These are phyloP conservation scores for Cercopithecus mona DNA, from an alignment of 2,113 vertebrate species.

Conservation along the genomic window DNA sequence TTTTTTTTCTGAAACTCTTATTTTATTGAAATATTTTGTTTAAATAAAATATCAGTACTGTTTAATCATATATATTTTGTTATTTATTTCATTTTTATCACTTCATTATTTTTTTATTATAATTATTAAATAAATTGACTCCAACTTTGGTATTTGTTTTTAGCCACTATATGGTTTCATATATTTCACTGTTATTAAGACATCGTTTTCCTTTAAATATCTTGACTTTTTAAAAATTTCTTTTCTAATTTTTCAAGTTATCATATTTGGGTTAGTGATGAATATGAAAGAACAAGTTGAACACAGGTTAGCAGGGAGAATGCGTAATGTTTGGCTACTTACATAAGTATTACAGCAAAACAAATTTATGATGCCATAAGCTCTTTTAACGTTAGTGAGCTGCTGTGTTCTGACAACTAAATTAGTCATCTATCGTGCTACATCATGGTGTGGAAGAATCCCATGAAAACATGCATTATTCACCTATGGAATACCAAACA, in stretches of 20 bases:
- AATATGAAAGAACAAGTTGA: constrained; percentile 45
- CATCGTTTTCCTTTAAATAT: not conserved
- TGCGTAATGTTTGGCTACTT: constrained; percentile 59
- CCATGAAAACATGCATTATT: not conserved
- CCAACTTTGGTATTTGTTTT: not conserved
- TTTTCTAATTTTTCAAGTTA: constrained; percentile 35
- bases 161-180: not conserved
- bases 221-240: not conserved
- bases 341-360: constrained; percentile 65
- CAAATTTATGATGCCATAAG: constrained; percentile 54
- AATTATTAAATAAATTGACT: not conserved
- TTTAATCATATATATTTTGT: not conserved
- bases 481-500: not conserved
- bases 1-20: not conserved
- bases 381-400: constrained; percentile 40
- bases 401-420: constrained; percentile 14
- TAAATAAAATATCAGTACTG: not conserved
- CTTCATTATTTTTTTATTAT: not conserved
- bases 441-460: not conserved
- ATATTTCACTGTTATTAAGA: not conserved
- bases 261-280: constrained; percentile 27
- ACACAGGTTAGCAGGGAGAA: not conserved
- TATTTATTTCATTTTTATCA: not conserved
- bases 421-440: not conserved
- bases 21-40: not conserved